Percentiles rank a stretch among this genome's conserved stretches.
phyloP scores from a whole-genome alignment of 2,113 vertebrate genomes.

The Australoheros scitulus region DNA sequence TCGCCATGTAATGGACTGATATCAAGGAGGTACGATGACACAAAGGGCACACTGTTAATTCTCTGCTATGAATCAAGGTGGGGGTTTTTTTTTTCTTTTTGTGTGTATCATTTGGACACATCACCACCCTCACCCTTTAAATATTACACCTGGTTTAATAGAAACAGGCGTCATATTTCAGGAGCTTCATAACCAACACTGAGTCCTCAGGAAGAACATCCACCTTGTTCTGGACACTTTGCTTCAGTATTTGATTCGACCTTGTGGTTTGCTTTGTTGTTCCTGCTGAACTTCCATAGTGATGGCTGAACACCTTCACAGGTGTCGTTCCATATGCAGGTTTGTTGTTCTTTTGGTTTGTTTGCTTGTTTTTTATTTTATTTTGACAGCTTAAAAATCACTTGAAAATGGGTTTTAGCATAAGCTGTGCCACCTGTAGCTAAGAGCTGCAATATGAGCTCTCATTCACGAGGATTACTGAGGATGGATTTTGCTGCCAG shows the following conservation, averaged over 20 bases:
- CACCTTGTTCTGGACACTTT: not conserved
- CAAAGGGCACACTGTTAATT: too few relatives aligned
- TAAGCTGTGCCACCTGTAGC: not conserved
- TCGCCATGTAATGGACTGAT: too few relatives aligned
- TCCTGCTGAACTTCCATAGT: slow-evolving; percentile 13
- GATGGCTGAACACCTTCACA: not conserved
- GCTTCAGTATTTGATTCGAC: slow-evolving; percentile 1
- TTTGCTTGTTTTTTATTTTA: too few relatives aligned
- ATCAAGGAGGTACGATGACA: not conserved
- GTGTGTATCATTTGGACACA: not conserved
- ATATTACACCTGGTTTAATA: not conserved
- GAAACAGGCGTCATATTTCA: not conserved
- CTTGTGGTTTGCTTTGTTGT: not conserved
- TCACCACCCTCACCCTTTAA: not conserved
- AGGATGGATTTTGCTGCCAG: not conserved
- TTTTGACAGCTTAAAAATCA: not conserved
- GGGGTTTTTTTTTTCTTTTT: not conserved
- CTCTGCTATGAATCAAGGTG: too few relatives aligned
- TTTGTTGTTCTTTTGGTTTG: not conserved
- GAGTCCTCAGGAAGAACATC: not conserved
- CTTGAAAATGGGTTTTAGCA: not conserved
- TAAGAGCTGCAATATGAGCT: not conserved
- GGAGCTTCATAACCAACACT: not conserved
- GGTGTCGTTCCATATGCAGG: not conserved
- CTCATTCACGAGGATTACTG: not conserved